Conservation (phyloP, 2,113 vertebrate species). For the Poicephalus meyeri region DNA sequence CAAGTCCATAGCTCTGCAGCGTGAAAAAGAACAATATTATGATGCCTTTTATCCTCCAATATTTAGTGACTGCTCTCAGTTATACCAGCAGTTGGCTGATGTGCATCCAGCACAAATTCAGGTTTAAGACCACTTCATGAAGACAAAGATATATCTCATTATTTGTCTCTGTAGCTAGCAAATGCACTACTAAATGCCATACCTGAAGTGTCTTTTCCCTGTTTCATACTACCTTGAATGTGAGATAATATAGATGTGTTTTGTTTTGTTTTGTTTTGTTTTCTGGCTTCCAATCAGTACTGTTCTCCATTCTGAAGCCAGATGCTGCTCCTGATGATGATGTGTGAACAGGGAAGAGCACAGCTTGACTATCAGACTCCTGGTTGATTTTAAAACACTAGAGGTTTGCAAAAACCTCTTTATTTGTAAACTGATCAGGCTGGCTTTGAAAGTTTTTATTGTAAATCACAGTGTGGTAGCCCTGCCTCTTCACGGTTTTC, state of each 20-base stretch:
- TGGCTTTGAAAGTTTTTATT: neutral
- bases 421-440: neutral
- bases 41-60: neutral
- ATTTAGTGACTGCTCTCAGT: neutral
- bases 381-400: neutral
- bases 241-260: neutral
- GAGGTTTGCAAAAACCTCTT: neutral
- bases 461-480: neutral
- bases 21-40: neutral
- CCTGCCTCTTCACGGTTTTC: neutral
- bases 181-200: neutral
- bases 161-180: neutral
- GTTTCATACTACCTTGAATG: neutral
- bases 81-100: neutral
- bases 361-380: neutral
- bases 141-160: neutral
- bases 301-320: neutral
- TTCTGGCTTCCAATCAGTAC: neutral
- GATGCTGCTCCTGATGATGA: fast-evolving
- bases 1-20: neutral
- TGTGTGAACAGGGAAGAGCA: neutral
- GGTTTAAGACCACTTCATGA: neutral
- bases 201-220: neutral
- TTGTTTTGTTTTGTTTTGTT: neutral
- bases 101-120: neutral